phyloP scores from a whole-genome alignment of 2,113 vertebrate genomes.

The Morone saxatilis region DNA sequence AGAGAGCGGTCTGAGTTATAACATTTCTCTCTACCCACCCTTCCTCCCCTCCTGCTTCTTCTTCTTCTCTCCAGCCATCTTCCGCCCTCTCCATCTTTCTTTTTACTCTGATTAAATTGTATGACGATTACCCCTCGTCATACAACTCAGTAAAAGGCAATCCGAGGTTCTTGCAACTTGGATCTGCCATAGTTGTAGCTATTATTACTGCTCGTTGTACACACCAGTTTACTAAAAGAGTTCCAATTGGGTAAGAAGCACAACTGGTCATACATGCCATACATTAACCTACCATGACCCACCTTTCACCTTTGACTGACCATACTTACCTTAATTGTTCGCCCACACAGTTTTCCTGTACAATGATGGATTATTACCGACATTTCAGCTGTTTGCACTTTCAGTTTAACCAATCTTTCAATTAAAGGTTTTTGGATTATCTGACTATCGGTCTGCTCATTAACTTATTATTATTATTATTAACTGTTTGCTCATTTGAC shows the following conservation, averaged over 20 bases:
- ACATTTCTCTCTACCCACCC: conserved; percentile 67
- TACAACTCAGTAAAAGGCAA: not conserved
- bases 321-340: not conserved
- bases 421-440: not conserved
- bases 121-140: not conserved
- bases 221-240: not conserved
- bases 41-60: conserved; percentile 26
- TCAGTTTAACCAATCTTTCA: not conserved
- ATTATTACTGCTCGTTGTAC: not conserved
- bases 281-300: not conserved
- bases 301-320: not conserved
- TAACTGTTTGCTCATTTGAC: too few relatives aligned
- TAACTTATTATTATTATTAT: too few relatives aligned
- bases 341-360: not conserved
- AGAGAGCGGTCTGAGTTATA: conserved; percentile 81
- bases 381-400: not conserved
- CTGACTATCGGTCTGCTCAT: not conserved
- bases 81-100: conserved; percentile 24
- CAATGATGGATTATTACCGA: not conserved
- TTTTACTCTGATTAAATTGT: not conserved
- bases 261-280: not conserved
- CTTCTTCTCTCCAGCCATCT: not conserved
- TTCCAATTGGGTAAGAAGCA: not conserved
- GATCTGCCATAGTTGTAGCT: not conserved
- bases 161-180: not conserved